phyloP scores from a whole-genome alignment of 2,888 invertebrate species.

The Monochamus alternatus region DNA sequence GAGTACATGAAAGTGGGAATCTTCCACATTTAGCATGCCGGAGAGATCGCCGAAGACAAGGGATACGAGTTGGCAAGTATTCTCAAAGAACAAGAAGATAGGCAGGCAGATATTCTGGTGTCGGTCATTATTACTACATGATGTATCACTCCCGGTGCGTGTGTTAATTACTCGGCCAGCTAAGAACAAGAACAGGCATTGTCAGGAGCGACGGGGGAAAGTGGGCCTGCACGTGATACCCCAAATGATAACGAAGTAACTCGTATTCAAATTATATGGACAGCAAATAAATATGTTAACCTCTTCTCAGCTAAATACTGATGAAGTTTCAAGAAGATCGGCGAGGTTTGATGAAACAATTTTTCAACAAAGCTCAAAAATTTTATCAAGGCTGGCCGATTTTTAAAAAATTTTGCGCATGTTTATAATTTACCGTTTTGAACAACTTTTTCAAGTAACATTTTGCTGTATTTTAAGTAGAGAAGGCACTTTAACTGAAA shows the following conservation, averaged over 20 bases:
- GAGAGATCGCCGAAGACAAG: constrained; percentile 44
- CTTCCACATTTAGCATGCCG: constrained; percentile 42
- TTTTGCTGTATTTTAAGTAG: too few relatives aligned
- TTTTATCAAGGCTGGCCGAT: too few relatives aligned
- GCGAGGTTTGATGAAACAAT: too few relatives aligned
- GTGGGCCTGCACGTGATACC: neutral
- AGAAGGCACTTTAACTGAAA: too few relatives aligned
- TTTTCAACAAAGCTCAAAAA: too few relatives aligned
- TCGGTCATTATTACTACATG: constrained; percentile 71
- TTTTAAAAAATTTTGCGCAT: too few relatives aligned
- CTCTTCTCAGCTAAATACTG: too few relatives aligned
- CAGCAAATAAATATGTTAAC: too few relatives aligned
- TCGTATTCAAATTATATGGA: too few relatives aligned
- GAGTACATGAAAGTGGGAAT: constrained; percentile 38
- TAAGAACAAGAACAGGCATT: constrained; percentile 63
- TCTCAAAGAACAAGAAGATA: constrained; percentile 54
- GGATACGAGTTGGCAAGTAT: constrained; percentile 49
- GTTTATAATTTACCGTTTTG: too few relatives aligned
- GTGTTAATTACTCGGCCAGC: constrained; percentile 68
- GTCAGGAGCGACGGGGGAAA: constrained; percentile 36
- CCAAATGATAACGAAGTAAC: neutral
- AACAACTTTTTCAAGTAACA: too few relatives aligned
- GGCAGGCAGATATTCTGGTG: constrained; percentile 66
- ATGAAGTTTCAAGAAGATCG: too few relatives aligned
- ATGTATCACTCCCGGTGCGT: constrained; percentile 70